These are phyloP conservation scores for Camponotus pennsylvanicus DNA, from an alignment of 1,140 invertebrate species.

Conservation along the genomic window DNA sequence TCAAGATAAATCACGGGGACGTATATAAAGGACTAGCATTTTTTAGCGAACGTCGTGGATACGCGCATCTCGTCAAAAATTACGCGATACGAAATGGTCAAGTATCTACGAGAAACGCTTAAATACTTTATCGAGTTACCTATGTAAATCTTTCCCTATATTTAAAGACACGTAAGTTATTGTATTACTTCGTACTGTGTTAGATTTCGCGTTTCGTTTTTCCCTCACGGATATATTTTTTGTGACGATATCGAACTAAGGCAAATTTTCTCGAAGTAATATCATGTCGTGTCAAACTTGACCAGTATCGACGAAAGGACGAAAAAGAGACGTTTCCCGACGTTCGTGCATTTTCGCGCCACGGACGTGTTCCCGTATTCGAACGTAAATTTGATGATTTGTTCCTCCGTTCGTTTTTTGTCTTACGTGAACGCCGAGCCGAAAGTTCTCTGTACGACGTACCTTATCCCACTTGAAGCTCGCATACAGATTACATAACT, in stretches of 20 bases:
- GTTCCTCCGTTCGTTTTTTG: constrained; percentile 54
- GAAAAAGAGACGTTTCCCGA: constrained; percentile 66
- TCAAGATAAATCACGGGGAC: constrained; percentile 75
- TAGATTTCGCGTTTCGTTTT: too few relatives aligned
- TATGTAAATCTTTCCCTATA: constrained; percentile 15
- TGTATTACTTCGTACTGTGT: neutral
- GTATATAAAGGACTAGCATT: constrained; percentile 68
- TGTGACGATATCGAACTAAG: neutral
- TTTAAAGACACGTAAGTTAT: neutral
- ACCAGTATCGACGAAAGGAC: constrained; percentile 52
- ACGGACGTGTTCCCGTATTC: constrained; percentile 77
- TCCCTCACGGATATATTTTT: neutral
- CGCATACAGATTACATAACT: constrained; percentile 82
- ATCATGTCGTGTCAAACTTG: constrained; percentile 18
- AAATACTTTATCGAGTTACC: constrained; percentile 3
- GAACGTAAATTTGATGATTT: constrained; percentile 53
- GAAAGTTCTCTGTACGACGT: constrained; percentile 82
- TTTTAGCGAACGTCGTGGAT: constrained; percentile 70
- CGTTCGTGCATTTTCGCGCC: constrained; percentile 77
- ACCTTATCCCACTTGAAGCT: constrained; percentile 82
- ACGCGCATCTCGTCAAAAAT: constrained; percentile 66
- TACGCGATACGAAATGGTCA: constrained; percentile 29
- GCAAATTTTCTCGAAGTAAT: constrained; percentile 12
- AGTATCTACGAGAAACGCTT: constrained; percentile 22
- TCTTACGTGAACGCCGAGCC: constrained; percentile 70